Evolutionary conservation across 2,113 vertebrate genomes (phyloP).

Genomic region (Hydrochoerus hydrochaeris): DNA sequence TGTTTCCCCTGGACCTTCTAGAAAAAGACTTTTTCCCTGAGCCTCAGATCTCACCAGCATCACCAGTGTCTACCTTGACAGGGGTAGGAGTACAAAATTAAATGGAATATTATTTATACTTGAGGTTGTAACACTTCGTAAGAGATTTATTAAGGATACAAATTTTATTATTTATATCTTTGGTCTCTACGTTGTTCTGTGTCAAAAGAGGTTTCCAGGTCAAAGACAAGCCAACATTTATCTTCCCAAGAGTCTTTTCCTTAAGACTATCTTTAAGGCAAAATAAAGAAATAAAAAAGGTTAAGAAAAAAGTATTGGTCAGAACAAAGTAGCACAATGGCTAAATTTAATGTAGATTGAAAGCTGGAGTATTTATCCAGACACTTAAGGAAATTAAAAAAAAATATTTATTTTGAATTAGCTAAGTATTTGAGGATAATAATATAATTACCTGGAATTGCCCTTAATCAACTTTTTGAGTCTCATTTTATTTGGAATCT

Average conservation of each 20-base stretch:
- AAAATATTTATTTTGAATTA: constrained; percentile 54
- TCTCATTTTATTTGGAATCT: neutral
- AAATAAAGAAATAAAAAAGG: neutral
- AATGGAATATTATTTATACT: neutral
- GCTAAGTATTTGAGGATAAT: constrained; percentile 12
- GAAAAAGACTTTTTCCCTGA: neutral
- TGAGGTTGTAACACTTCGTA: neutral
- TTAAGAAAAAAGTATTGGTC: neutral
- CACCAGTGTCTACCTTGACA: neutral
- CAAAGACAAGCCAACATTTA: neutral
- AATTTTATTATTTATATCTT: neutral
- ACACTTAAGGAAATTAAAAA: neutral
- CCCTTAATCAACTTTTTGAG: constrained; percentile 4
- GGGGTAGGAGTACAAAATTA: neutral
- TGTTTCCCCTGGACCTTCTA: neutral
- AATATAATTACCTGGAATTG: constrained; percentile 41
- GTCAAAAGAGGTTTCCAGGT: neutral
- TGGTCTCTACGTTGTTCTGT: neutral
- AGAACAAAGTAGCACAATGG: neutral
- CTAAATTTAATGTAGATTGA: neutral
- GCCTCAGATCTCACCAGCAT: neutral
- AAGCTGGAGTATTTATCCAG: constrained; percentile 9
- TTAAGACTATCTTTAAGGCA: neutral
- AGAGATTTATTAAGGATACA: neutral
- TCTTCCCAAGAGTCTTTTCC: neutral